Conservation (phyloP, 2,888 invertebrate genomes). For the Heliconius ismenius region DNA sequence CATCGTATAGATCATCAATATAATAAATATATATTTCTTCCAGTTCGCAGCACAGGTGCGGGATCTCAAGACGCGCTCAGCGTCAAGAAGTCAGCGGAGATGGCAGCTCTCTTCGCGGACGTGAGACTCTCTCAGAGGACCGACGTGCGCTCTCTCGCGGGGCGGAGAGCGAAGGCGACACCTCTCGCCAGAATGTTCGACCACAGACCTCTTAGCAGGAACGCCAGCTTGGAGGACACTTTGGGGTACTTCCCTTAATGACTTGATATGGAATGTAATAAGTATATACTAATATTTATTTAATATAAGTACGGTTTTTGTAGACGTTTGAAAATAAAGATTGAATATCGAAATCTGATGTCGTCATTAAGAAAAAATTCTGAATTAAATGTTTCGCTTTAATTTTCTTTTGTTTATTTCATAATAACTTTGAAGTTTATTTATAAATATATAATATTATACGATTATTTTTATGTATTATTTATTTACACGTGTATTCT, state of each 20-base stretch:
- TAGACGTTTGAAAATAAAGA: neutral
- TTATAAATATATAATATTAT: no score
- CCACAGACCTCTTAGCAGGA: constrained; percentile 68
- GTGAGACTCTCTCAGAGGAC: constrained; percentile 87
- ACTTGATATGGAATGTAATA: constrained; percentile 7
- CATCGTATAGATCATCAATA: neutral
- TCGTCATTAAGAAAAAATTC: neutral
- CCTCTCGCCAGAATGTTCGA: constrained; percentile 66
- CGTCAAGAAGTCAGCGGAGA: constrained; percentile 93
- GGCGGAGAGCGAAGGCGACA: constrained; percentile 55
- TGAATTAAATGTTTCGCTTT: neutral
- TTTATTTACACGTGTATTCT: neutral
- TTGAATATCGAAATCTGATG: neutral
- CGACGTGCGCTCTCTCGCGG: constrained; percentile 79
- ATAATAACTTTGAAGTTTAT: no score
- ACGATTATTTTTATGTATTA: no score
- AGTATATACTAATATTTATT: neutral
- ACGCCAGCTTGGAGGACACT: constrained; percentile 83
- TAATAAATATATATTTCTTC: neutral
- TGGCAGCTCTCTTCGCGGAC: constrained; percentile 92
- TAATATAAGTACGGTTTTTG: neutral
- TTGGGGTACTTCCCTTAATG: constrained; percentile 83
- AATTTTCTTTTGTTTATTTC: neutral
- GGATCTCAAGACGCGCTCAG: constrained; percentile 87
- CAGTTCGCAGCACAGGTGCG: constrained; percentile 77